Evolutionary conservation across 2,888 invertebrate genomes (phyloP), one percentile per base, ranked within the genome.

Genomic region (Epinotia ramella): DNA sequence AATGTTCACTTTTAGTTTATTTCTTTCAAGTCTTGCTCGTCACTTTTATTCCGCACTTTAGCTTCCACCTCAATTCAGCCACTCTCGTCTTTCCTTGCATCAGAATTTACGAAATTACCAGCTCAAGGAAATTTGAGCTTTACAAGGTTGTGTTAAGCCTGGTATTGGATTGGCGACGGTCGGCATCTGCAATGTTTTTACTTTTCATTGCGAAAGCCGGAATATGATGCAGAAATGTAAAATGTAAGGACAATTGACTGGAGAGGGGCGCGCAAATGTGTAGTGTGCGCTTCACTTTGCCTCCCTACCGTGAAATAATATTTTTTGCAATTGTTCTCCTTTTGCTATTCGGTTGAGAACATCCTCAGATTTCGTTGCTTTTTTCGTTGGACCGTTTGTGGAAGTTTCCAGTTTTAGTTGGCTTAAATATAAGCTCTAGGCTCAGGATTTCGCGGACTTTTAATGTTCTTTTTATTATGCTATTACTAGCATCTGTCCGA

Each of bases 221-320:
- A 92, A 93, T 93, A 92, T 93, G 93, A 93, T 91, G 92, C 89
- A 92, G 91, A 90, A 92, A 92, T 93, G 89, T 91, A 91, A 94
- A 92, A 92, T 90, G 91, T 90, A 89, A 91, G 89, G 91, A 93
- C 93, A 92, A 92, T 93, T 91, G 92, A 89, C 89, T 87, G 83
- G 87, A 85, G 88, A 84, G 87, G 86, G 82, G 85, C 83, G 87
- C 86, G 87, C 85, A 86, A 88, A 87, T 88, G 88, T 90, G 88
- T 86, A 87, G 86, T 84, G 87, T 84, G 84, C 85, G 79, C 80
- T 78, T 75, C 79, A 85, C 85, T 89, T 89, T 70, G 69, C 77
- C 60, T 73, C 40, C 68, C 77, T 66, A 46, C 68, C 65, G 65
- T 73, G 64, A 77, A 77, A 76, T 73, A 66, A 72, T 73, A 66